These are phyloP conservation scores for Metridium senile DNA, from an alignment of 92 coral and sea anemone genomes.

Conservation along the genomic window DNA sequence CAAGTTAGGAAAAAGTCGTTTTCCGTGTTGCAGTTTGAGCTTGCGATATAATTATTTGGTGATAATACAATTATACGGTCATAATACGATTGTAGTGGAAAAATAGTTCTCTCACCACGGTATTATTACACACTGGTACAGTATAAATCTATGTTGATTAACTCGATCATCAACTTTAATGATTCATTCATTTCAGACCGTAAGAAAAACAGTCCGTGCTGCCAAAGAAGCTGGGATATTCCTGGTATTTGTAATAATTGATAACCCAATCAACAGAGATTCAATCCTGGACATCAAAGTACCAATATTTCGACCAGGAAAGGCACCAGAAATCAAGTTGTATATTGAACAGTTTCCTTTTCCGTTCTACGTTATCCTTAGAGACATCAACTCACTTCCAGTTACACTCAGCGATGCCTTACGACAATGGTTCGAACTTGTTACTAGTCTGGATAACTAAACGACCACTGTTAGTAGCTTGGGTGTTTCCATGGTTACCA, in stretches of 20 bases:
- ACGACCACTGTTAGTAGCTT: neutral
- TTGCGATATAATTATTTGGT: too few species aligned
- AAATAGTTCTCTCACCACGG: too few species aligned
- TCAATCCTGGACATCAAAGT: conserved; percentile 94
- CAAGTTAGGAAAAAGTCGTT: too few species aligned
- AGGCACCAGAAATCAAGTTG: conserved; percentile 88
- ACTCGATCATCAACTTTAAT: too few species aligned
- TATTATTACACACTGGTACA: too few species aligned
- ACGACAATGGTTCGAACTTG: conserved; percentile 98
- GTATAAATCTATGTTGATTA: too few species aligned
- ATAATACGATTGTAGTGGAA: too few species aligned
- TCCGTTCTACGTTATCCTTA: conserved; percentile 92
- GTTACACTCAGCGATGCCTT: conserved; percentile 89
- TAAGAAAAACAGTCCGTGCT: conserved; percentile 79
- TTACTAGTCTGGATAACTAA: conserved; percentile 65
- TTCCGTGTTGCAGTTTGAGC: too few species aligned
- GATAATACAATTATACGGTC: too few species aligned
- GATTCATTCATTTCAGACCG: conserved; percentile 58
- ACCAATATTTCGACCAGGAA: conserved; percentile 87
- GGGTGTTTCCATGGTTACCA: conserved; percentile 1
- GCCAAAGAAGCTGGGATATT: conserved; percentile 88
- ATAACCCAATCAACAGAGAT: conserved; percentile 93
- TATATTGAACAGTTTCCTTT: conserved; percentile 98
- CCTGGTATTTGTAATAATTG: conserved; percentile 94
- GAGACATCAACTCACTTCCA: conserved; percentile 92